Percentiles rank a stretch among this genome's conserved stretches.
Evolutionary conservation across 2,888 invertebrate species (phyloP).

Genomic region (Drosophila subquinaria): DNA sequence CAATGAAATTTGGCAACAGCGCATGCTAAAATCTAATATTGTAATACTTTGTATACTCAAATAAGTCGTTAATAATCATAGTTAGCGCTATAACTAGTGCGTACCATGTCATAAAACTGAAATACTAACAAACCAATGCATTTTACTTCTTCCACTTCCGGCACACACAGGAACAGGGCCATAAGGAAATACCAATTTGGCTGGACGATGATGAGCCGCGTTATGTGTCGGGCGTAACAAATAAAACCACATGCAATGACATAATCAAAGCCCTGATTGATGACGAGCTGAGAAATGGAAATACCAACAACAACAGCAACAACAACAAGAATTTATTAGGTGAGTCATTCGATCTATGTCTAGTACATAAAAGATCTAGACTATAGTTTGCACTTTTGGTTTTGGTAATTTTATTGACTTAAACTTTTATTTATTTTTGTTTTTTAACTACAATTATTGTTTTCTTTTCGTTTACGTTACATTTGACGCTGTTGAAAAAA

Average conservation of each 20-base stretch:
- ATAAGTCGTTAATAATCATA: slow-evolving; percentile 2
- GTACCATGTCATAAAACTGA: slow-evolving; percentile 6
- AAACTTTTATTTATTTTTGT: slow-evolving; percentile 51
- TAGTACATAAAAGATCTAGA: background rate
- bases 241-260: slow-evolving; percentile 85
- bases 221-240: slow-evolving; percentile 84
- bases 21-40: background rate
- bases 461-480: slow-evolving; percentile 38
- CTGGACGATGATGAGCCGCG: slow-evolving; percentile 82
- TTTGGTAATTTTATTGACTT: slow-evolving; percentile 16
- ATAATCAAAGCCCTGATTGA: slow-evolving; percentile 85
- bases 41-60: slow-evolving; percentile 1
- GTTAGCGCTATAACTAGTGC: background rate
- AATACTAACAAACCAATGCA: slow-evolving; percentile 24
- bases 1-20: slow-evolving; percentile 6
- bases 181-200: slow-evolving; percentile 85
- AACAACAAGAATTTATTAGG: slow-evolving; percentile 20
- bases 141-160: slow-evolving; percentile 17
- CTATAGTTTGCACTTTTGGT: slow-evolving; percentile 22
- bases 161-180: slow-evolving; percentile 73
- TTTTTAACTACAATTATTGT: slow-evolving; percentile 47
- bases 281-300: slow-evolving; percentile 82
- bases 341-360: slow-evolving; percentile 24
- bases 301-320: slow-evolving; percentile 51
- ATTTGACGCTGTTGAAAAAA: slow-evolving; percentile 47